phyloP scores from a whole-genome alignment of 2,797 vertebrate species.

The Erpetoichthys calabaricus region DNA sequence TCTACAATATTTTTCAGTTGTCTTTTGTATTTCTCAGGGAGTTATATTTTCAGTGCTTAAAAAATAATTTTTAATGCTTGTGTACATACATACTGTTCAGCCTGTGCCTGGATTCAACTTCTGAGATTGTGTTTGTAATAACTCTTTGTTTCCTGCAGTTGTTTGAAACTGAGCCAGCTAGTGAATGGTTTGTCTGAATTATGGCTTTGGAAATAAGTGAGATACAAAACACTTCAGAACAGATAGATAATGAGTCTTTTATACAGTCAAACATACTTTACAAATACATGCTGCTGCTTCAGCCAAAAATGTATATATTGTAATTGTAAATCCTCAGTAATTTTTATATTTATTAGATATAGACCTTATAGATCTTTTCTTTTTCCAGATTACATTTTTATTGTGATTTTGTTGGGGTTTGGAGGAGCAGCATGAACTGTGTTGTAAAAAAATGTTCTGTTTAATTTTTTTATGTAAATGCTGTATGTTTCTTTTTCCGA shows the following conservation, averaged over 20 bases:
- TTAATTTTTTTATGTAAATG: constrained; percentile 33
- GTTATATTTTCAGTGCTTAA: no score
- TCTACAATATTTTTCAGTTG: no score
- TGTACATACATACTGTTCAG: no score
- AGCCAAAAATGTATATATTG: not conserved
- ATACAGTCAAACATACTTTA: not conserved
- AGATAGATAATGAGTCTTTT: not conserved
- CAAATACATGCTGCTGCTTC: not conserved
- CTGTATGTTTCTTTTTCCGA: constrained; percentile 35
- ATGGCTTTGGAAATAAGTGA: not conserved
- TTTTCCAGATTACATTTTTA: no score
- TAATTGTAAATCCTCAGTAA: not conserved
- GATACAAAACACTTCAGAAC: not conserved
- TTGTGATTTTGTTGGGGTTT: not conserved
- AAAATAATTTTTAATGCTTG: no score
- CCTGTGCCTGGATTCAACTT: no score
- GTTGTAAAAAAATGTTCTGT: not conserved
- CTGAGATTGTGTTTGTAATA: no score
- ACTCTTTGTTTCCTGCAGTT: constrained; percentile 2
- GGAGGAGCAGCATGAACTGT: not conserved
- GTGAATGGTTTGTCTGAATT: not conserved
- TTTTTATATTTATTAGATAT: not conserved
- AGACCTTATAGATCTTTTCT: not conserved
- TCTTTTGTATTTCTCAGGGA: no score
- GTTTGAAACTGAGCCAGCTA: constrained; percentile 8